Evolutionary conservation across 2,113 vertebrate genomes (phyloP).

Genomic region (Pardalotus punctatus): DNA sequence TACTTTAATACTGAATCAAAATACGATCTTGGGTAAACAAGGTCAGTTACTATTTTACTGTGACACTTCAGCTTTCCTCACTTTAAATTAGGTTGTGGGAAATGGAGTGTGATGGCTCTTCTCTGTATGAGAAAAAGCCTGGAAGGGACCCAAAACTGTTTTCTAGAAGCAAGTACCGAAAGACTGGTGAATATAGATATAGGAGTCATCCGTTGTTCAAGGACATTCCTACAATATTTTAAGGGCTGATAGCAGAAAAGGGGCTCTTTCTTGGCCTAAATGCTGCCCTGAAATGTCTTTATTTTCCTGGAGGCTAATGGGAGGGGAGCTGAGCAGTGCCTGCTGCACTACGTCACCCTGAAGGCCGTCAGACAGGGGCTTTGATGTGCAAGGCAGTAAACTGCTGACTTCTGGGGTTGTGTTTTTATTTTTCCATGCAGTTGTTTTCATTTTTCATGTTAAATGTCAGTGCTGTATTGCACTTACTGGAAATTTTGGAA

Average conservation of each 20-base stretch:
- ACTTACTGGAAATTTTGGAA: background rate
- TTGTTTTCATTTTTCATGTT: background rate
- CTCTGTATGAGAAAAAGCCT: background rate
- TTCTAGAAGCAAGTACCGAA: background rate
- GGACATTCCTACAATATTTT: background rate
- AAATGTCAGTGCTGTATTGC: background rate
- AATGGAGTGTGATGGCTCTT: background rate
- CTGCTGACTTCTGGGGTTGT: background rate
- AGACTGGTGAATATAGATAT: background rate
- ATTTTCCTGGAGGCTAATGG: background rate
- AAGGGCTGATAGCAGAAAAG: background rate
- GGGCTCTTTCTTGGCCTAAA: background rate
- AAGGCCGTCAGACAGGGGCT: background rate
- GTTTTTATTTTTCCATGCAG: background rate
- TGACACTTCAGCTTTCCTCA: background rate
- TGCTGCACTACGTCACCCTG: background rate
- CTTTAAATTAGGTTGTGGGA: background rate
- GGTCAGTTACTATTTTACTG: background rate
- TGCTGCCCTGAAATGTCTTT: background rate
- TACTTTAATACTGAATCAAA: slow-evolving; percentile 18
- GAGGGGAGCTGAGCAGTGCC: background rate
- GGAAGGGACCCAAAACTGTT: background rate
- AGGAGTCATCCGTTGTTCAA: background rate
- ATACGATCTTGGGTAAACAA: background rate
- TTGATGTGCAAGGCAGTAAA: background rate